Evolutionary conservation across 2,113 vertebrate genomes (phyloP), one percentile per base, ranked within the genome.

Genomic region (Sinocyclocheilus anshuiensis): DNA sequence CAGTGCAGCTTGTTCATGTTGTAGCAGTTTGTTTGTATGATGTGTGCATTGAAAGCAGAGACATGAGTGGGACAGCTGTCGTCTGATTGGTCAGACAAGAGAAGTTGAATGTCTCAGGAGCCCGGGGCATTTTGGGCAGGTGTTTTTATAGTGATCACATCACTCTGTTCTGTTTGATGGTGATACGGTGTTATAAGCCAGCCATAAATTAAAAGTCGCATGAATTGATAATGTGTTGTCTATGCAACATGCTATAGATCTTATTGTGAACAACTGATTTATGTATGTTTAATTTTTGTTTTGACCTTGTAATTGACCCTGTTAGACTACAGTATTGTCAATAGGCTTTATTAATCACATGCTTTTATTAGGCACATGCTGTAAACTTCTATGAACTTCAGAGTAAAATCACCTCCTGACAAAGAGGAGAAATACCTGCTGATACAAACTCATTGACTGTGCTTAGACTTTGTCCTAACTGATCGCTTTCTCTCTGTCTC

Each of bases 371-470:
- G 16, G 3, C 20, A 20, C 9, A 8, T 72, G 33, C 18, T 39
- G 33, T 72, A 39, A 72, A 72, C 36, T 39, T 18, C 8, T 20
- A 36, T 0, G 29, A 18, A 71, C 9, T 71, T 69, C 63, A 53
- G 16, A 53, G 80, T 69, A 82, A 82, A 53, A 82, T 53, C 57
- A 63, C 11, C 33, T 45, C 22, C 3, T n/a, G 20, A 63, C 36
- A 26, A 53, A 67, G 63, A 81, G 78, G n/a, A 69, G 45, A 71
- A 50, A 82, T 82, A 26, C 63, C 61, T 82, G 63, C 24, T 53
- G 18, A 29, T 71, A 55, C 18, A 71, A 69, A 75, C 29, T 69
- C 45, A 79, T 79, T 61, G 15, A 74, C 67, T 81, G 16, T 55
- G 57, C 67, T n/a, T 77, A 24, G 22, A 26, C 33, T 69, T 79